phyloP scores from a whole-genome alignment of 64 coral and sea anemone species.

The Montipora efflorescens region DNA sequence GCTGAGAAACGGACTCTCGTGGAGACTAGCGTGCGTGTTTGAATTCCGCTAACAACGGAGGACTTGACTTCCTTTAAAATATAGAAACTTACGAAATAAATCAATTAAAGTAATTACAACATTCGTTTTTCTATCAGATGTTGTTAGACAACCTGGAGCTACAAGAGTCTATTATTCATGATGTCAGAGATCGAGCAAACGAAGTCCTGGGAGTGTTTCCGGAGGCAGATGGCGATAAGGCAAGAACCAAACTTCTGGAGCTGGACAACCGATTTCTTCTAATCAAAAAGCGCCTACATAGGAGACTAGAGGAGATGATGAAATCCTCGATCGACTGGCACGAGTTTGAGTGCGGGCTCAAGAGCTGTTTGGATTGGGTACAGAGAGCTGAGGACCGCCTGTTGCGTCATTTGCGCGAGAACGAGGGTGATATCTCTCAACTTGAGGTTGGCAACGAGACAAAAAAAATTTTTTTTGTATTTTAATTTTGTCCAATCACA shows the following conservation, averaged over 20 bases:
- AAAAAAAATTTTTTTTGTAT: not conserved
- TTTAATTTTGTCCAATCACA: not conserved
- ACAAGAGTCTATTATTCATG: slow-evolving; percentile 77
- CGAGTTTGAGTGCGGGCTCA: slow-evolving; percentile 81
- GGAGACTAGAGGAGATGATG: slow-evolving; percentile 72
- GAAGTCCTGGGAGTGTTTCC: slow-evolving; percentile 68
- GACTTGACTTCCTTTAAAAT: too few species aligned
- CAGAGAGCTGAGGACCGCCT: slow-evolving; percentile 60
- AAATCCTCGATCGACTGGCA: slow-evolving; percentile 88
- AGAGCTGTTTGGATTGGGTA: slow-evolving; percentile 79
- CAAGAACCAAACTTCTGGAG: slow-evolving; percentile 39
- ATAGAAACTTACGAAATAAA: too few species aligned
- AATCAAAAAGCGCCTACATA: slow-evolving; percentile 79
- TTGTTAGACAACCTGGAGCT: slow-evolving; percentile 85
- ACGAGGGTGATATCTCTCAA: slow-evolving; percentile 57
- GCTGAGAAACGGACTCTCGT: too few species aligned
- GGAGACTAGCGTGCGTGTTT: too few species aligned
- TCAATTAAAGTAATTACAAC: too few species aligned
- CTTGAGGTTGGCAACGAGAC: slow-evolving; percentile 59
- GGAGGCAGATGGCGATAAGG: slow-evolving; percentile 53
- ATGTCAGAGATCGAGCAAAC: slow-evolving; percentile 73
- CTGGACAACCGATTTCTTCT: slow-evolving; percentile 68
- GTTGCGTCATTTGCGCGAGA: slow-evolving; percentile 55
- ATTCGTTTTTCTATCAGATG: slow-evolving; percentile 57
- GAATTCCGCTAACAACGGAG: too few species aligned